These are phyloP conservation scores for Acanthisitta chloris DNA, from an alignment of 2,113 vertebrate species.

Conservation along the genomic window DNA sequence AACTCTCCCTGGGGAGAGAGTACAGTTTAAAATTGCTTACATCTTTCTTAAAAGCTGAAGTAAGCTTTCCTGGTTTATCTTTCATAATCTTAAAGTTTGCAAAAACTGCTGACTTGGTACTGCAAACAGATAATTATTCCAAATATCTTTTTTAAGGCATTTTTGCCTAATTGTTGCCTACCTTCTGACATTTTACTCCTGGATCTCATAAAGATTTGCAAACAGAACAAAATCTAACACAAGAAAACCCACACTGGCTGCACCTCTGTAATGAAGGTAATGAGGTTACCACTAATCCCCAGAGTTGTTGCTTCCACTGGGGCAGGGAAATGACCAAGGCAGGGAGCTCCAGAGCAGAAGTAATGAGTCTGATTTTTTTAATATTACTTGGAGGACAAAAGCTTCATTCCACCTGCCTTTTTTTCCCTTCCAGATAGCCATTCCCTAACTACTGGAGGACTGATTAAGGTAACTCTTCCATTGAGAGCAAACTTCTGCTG, in stretches of 20 bases:
- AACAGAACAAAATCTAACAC: not conserved
- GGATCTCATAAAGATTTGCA: constrained; percentile 14
- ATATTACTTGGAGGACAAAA: not conserved
- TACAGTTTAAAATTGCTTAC: constrained; percentile 74
- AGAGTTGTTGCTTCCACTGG: not conserved
- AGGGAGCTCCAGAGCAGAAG: not conserved
- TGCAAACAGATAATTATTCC: constrained; percentile 70
- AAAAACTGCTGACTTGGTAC: constrained; percentile 59
- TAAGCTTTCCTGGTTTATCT: constrained; percentile 73
- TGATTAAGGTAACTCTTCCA: not conserved
- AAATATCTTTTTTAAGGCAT: constrained; percentile 7
- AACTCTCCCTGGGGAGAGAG: constrained; percentile 53
- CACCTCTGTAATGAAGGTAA: constrained; percentile 56
- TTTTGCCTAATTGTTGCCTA: constrained; percentile 48
- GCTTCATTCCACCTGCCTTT: not conserved
- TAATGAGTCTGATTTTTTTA: not conserved
- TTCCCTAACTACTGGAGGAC: not conserved
- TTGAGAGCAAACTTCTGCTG: not conserved
- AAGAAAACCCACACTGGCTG: not conserved
- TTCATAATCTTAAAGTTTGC: constrained; percentile 63
- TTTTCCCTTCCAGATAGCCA: not conserved
- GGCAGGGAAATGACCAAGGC: not conserved
- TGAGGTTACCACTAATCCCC: constrained; percentile 55
- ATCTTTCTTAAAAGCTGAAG: constrained; percentile 75
- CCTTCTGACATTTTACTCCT: constrained; percentile 57